A percentile compares a stretch with the other conserved stretches of the same genome.
phyloP scores from a whole-genome alignment of 2,797 vertebrate genomes.

The Xenopus petersii region DNA sequence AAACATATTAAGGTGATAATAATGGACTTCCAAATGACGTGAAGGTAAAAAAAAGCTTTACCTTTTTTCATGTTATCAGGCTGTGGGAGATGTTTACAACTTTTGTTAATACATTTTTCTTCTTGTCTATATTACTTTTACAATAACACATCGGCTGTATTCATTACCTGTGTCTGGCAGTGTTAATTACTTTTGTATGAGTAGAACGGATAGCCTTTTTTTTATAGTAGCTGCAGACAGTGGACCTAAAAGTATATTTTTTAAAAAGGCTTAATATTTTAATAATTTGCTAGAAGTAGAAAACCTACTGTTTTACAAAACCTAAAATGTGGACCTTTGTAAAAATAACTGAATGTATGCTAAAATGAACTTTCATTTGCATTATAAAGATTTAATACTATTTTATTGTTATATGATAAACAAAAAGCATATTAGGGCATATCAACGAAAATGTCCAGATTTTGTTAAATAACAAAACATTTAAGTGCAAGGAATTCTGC shows the following conservation, averaged over 20 bases:
- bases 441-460: too few species aligned
- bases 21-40: slow-evolving; percentile 45
- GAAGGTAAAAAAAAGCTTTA: slow-evolving; percentile 26
- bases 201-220: neutral
- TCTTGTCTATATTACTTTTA: slow-evolving; percentile 45
- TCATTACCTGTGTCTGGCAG: slow-evolving; percentile 38
- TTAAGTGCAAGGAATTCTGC: too few species aligned
- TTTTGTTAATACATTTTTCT: slow-evolving; percentile 43
- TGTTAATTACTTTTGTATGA: slow-evolving; percentile 18
- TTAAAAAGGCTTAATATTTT: slow-evolving; percentile 41
- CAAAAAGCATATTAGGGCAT: too few species aligned
- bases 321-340: too few species aligned
- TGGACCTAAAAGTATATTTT: slow-evolving; percentile 30
- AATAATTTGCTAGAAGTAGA: slow-evolving; percentile 27
- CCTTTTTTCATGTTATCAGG: slow-evolving; percentile 17
- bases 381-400: too few species aligned
- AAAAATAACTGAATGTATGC: too few species aligned
- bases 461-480: too few species aligned
- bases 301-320: too few species aligned
- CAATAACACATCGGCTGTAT: slow-evolving; percentile 34
- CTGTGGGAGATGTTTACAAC: slow-evolving; percentile 48
- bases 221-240: neutral
- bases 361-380: too few species aligned
- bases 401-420: too few species aligned
- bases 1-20: slow-evolving; percentile 38